phyloP scores from a whole-genome alignment of 2,797 vertebrate genomes.

The Phoeniculus purpureus region DNA sequence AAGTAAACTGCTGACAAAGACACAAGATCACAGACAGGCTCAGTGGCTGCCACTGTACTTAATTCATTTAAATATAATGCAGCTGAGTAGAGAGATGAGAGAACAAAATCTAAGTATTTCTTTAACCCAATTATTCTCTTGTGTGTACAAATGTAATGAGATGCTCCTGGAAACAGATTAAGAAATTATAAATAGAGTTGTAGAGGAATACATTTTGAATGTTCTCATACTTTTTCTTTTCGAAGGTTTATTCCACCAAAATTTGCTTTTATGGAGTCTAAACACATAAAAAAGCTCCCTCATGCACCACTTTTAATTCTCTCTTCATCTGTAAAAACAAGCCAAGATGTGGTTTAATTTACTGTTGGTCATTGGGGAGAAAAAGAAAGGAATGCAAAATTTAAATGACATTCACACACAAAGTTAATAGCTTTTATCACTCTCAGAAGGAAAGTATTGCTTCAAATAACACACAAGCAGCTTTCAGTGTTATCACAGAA shows the following conservation, averaged over 20 bases:
- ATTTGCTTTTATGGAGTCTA: constrained; percentile 54
- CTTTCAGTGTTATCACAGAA: not conserved
- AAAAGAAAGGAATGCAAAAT: constrained; percentile 63
- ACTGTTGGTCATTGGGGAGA: constrained; percentile 57
- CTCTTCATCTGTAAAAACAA: constrained; percentile 62
- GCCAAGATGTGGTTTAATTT: constrained; percentile 58
- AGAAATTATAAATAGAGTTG: constrained; percentile 14
- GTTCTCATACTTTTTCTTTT: constrained; percentile 5
- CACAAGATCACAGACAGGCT: constrained; percentile 29
- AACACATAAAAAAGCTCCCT: constrained; percentile 47
- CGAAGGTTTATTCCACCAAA: constrained; percentile 31
- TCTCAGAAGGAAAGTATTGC: constrained; percentile 30
- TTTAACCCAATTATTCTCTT: constrained; percentile 55
- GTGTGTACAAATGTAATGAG: constrained; percentile 25
- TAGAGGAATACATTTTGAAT: constrained; percentile 24
- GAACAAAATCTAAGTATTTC: constrained; percentile 35
- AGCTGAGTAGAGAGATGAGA: not conserved
- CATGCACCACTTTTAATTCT: constrained; percentile 55
- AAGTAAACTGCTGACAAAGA: constrained; percentile 63
- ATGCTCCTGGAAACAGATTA: constrained; percentile 45
- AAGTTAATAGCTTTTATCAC: constrained; percentile 52
- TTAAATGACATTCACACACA: constrained; percentile 21
- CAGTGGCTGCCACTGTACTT: constrained; percentile 16
- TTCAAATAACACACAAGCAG: not conserved
- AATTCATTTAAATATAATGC: constrained; percentile 57